A percentile compares a stretch with the other conserved stretches of the same genome.
Conservation (phyloP, 2,888 invertebrate genomes). For the Sphaeridia pumilis region DNA sequence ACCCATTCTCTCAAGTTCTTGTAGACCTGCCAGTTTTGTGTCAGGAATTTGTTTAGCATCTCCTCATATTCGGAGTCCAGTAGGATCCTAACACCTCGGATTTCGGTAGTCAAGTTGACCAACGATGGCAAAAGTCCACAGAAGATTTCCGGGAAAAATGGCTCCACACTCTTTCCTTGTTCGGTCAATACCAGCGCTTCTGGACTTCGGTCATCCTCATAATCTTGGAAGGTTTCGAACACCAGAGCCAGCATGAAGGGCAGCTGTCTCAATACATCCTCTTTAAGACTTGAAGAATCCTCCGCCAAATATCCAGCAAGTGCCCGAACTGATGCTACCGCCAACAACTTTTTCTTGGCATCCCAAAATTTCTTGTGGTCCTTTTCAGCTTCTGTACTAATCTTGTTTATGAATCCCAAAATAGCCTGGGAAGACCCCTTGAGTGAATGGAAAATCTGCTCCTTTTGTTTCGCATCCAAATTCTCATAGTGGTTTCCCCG, state of each 20-base stretch:
- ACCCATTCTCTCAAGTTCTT: slow-evolving; percentile 59
- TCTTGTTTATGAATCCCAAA: slow-evolving; percentile 47
- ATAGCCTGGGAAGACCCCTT: slow-evolving; percentile 80
- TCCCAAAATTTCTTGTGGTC: slow-evolving; percentile 35
- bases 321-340: slow-evolving; percentile 73
- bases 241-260: slow-evolving; percentile 69
- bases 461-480: slow-evolving; percentile 78
- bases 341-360: slow-evolving; percentile 45
- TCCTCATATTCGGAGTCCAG: slow-evolving; percentile 54
- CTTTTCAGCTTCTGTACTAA: slow-evolving; percentile 33
- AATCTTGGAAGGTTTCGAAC: slow-evolving; percentile 58
- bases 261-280: slow-evolving; percentile 65
- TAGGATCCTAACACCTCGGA: slow-evolving; percentile 44
- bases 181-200: slow-evolving; percentile 33
- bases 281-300: slow-evolving; percentile 76
- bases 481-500: slow-evolving; percentile 60
- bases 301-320: slow-evolving; percentile 81
- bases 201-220: slow-evolving; percentile 32
- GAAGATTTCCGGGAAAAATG: slow-evolving; percentile 51
- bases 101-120: slow-evolving; percentile 84
- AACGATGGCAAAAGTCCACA: slow-evolving; percentile 75
- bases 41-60: slow-evolving; percentile 62
- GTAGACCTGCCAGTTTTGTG: slow-evolving; percentile 76
- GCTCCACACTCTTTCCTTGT: slow-evolving; percentile 33
- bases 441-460: slow-evolving; percentile 75